phyloP scores from a whole-genome alignment of 2,888 invertebrate species.

The Apamea monoglypha region DNA sequence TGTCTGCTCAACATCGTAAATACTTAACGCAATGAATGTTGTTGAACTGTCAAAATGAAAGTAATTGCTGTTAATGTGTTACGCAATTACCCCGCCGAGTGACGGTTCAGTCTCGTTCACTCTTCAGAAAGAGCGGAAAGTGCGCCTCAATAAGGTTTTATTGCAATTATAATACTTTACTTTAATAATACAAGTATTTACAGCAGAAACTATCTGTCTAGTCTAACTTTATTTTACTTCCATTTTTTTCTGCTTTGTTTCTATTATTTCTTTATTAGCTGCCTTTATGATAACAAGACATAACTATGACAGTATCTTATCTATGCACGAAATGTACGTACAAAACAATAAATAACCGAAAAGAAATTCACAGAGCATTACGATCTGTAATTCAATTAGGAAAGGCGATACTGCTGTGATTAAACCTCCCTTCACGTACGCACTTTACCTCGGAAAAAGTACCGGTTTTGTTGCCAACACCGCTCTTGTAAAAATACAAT shows the following conservation, averaged over 20 bases:
- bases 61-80: background rate
- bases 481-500: slow-evolving; percentile 65
- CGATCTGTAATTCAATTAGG: slow-evolving; percentile 54
- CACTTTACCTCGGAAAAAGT: slow-evolving; percentile 59
- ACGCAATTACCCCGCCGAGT: background rate
- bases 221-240: background rate
- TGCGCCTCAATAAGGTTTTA: background rate
- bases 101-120: background rate
- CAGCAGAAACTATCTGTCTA: background rate
- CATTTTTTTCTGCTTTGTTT: background rate
- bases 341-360: slow-evolving; percentile 36
- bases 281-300: background rate
- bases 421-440: slow-evolving; percentile 63
- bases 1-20: background rate
- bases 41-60: background rate
- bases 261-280: no score
- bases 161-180: background rate
- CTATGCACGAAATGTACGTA: background rate
- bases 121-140: background rate
- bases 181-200: background rate
- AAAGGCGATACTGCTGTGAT: slow-evolving; percentile 47
- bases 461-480: slow-evolving; percentile 48
- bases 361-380: slow-evolving; percentile 36
- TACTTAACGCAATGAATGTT: background rate
- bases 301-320: background rate